Evolutionary conservation across 2,797 vertebrate genomes (phyloP).

Genomic region (Margarornis squamiger): DNA sequence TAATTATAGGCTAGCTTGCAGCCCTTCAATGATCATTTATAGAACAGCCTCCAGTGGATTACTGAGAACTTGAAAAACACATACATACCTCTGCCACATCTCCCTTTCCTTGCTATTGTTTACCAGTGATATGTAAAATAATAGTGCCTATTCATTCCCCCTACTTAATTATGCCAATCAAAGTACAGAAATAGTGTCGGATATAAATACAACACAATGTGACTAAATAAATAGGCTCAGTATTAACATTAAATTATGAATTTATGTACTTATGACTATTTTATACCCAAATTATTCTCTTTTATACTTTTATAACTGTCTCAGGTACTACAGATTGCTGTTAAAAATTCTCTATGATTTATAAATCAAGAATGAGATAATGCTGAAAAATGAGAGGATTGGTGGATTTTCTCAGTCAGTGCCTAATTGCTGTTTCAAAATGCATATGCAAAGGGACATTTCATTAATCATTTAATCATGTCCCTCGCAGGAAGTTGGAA

Average conservation of each 20-base stretch:
- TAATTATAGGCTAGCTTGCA: conserved; percentile 99
- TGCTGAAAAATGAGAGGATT: conserved; percentile 84
- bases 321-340: conserved; percentile 87
- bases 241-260: conserved; percentile 92
- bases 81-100: conserved; percentile 85
- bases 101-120: conserved; percentile 88
- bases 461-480: conserved; percentile 99
- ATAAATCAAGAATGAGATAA: conserved; percentile 95
- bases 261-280: conserved; percentile 87
- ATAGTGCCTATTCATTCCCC: conserved; percentile 86
- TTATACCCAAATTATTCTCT: conserved; percentile 85
- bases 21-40: conserved; percentile 99
- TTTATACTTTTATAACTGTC: conserved; percentile 88
- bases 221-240: conserved; percentile 81
- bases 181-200: conserved; percentile 80
- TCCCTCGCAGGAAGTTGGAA: conserved; percentile 98
- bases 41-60: conserved; percentile 98
- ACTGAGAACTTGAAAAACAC: conserved; percentile 90
- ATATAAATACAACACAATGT: conserved; percentile 86
- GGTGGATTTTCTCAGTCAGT: conserved; percentile 88
- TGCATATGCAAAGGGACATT: conserved; percentile 97
- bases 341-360: conserved; percentile 92
- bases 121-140: conserved; percentile 94
- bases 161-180: conserved; percentile 93
- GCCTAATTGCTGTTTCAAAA: conserved; percentile 99